Evolutionary conservation across 2,797 vertebrate genomes (phyloP).

Genomic region (Gallirallus australis): DNA sequence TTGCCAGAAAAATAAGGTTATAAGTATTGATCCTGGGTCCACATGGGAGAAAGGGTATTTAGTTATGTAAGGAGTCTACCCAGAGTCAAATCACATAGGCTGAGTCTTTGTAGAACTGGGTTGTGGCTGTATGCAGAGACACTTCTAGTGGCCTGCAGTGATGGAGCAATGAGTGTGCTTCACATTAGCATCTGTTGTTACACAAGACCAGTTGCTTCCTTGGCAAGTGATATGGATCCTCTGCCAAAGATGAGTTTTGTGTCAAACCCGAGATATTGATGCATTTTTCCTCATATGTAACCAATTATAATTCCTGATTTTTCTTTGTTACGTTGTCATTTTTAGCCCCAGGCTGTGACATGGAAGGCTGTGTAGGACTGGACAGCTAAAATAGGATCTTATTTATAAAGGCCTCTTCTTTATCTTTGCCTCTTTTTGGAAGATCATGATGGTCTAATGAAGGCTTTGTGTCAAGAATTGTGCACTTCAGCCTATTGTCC

Average conservation of each 20-base stretch:
- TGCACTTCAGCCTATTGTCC: neutral
- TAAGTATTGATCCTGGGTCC: neutral
- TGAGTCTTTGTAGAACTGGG: neutral
- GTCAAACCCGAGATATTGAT: neutral
- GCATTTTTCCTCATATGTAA: neutral
- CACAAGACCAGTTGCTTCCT: slow-evolving; percentile 17
- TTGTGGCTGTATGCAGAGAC: neutral
- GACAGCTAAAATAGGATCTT: neutral
- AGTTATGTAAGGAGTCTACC: neutral
- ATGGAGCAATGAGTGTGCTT: slow-evolving; percentile 5
- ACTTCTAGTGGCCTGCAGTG: neutral
- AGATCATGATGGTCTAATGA: fast-evolving
- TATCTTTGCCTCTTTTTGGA: neutral
- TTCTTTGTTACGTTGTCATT: neutral
- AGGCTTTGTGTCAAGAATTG: neutral
- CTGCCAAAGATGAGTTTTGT: slow-evolving; percentile 23
- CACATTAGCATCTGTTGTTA: slow-evolving; percentile 8
- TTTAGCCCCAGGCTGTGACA: neutral
- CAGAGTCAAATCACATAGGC: no score
- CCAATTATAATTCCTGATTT: neutral
- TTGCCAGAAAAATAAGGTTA: neutral
- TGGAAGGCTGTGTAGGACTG: neutral
- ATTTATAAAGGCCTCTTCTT: neutral
- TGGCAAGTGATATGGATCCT: neutral
- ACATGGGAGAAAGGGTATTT: neutral